phyloP scores from a whole-genome alignment of 2,888 invertebrate species.

The Ornithoptera priamus region DNA sequence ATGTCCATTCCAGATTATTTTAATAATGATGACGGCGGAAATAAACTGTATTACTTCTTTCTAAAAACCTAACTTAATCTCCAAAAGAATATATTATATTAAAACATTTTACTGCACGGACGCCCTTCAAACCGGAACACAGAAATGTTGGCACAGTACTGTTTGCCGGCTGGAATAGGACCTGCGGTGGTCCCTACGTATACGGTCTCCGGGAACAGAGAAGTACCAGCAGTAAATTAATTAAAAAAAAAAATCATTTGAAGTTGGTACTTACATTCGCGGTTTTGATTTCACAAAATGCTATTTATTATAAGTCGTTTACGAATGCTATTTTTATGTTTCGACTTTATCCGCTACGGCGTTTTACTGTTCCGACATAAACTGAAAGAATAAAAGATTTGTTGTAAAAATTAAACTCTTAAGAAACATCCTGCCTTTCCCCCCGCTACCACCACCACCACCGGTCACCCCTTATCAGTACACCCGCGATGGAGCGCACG shows the following conservation, averaged over 20 bases:
- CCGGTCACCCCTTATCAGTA: conserved; percentile 47
- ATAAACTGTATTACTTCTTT: no score
- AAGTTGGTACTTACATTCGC: conserved; percentile 28
- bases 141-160: no score
- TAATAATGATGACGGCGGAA: no score
- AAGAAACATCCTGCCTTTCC: conserved; percentile 45
- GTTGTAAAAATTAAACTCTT: conserved; percentile 75
- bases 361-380: conserved; percentile 65
- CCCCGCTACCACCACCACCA: no score
- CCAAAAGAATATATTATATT: no score
- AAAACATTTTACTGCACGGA: no score
- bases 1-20: no score
- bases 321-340: conserved; percentile 63
- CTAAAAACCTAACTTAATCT: no score
- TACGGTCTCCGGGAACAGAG: no score
- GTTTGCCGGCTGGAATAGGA: no score
- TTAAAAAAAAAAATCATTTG: conserved; percentile 6
- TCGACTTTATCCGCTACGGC: conserved; percentile 61
- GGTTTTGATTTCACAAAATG: conserved; percentile 37
- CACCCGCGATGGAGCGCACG: conserved; percentile 44
- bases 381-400: conserved; percentile 67
- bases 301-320: conserved; percentile 59
- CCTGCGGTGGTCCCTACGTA: no score
- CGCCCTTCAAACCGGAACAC: no score
- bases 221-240: neutral